phyloP scores from a whole-genome alignment of 2,888 invertebrate species.

The Heterodera filipjevi region DNA sequence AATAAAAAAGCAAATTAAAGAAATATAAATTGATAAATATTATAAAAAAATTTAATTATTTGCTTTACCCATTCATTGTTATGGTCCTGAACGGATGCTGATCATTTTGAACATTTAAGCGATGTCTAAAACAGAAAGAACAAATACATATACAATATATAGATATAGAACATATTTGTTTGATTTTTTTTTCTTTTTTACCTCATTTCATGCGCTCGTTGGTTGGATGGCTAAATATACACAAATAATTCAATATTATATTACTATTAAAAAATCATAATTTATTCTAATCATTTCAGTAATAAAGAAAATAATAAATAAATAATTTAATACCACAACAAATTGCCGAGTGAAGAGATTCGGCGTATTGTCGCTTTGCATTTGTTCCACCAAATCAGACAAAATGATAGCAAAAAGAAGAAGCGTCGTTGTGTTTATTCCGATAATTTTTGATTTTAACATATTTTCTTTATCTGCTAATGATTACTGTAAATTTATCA shows the following conservation, averaged over 20 bases:
- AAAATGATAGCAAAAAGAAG: background rate
- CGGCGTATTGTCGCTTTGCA: background rate
- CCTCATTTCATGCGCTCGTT: background rate
- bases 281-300: too few species aligned
- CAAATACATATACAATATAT: background rate
- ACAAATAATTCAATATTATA: too few species aligned
- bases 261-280: too few species aligned
- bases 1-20: background rate
- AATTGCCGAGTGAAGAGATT: background rate
- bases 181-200: background rate
- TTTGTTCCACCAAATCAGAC: constrained; percentile 1
- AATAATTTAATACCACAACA: background rate
- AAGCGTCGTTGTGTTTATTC: too few species aligned
- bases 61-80: background rate
- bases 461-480: too few species aligned
- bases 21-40: background rate
- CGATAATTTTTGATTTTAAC: background rate
- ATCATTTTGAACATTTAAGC: background rate
- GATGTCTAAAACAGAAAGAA: background rate
- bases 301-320: too few species aligned
- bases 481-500: too few species aligned
- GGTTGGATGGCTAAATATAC: background rate
- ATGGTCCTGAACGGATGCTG: background rate
- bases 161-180: background rate
- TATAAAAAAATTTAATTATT: background rate